These are phyloP conservation scores for Leptocoma aspasia DNA, from an alignment of 2,113 vertebrate genomes.

Conservation along the genomic window DNA sequence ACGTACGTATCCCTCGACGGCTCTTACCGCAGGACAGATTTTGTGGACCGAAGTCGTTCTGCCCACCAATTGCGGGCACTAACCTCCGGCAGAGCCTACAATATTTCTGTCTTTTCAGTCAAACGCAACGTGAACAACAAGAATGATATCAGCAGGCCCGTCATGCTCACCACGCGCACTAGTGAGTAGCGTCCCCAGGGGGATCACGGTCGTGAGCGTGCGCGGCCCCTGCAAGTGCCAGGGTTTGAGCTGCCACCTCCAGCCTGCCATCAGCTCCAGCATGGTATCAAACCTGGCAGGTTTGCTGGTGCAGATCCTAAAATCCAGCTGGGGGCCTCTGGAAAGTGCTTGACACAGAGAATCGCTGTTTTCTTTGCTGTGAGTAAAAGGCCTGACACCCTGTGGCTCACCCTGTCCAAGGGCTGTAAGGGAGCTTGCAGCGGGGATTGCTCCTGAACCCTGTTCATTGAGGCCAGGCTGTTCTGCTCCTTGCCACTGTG, in stretches of 20 bases:
- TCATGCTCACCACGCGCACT: slow-evolving; percentile 85
- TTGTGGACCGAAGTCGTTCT: slow-evolving; percentile 85
- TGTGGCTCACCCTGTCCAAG: background rate
- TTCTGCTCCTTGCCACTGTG: background rate
- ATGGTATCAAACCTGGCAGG: background rate
- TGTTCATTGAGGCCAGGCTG: background rate
- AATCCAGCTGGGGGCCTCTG: background rate
- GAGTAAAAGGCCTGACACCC: background rate
- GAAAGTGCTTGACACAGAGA: background rate
- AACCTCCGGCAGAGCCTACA: slow-evolving; percentile 88
- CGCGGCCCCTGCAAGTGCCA: background rate
- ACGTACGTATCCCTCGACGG: slow-evolving; percentile 86
- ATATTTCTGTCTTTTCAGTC: slow-evolving; percentile 94
- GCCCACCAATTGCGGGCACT: slow-evolving; percentile 87
- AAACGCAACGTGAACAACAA: slow-evolving; percentile 88
- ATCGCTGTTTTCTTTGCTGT: slow-evolving; percentile 3
- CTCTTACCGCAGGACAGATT: slow-evolving; percentile 85
- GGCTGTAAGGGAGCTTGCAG: background rate
- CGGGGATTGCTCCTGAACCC: rapidly evolving
- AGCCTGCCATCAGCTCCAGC: background rate
- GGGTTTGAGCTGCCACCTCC: background rate
- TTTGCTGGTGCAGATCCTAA: background rate
- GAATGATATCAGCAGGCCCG: slow-evolving; percentile 92
- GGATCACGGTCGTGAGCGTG: background rate
- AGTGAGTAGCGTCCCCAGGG: slow-evolving; percentile 78